These are phyloP conservation scores for Drosophila nigricruria DNA, from an alignment of 2,888 invertebrate species.

Conservation along the genomic window DNA sequence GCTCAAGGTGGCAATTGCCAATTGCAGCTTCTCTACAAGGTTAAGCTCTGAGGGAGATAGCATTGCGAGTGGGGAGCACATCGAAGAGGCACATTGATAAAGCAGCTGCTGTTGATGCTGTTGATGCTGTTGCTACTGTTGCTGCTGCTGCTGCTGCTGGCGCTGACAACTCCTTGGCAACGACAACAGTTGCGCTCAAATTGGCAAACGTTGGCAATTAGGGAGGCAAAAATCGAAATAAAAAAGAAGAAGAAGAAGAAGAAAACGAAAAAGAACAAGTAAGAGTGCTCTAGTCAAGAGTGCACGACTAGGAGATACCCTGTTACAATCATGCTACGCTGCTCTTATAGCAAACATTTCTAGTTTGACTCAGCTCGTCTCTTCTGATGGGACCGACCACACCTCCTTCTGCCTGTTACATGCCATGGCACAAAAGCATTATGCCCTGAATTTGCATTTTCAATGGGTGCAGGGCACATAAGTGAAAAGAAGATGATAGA, in stretches of 20 bases:
- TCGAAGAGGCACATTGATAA: slow-evolving; percentile 14
- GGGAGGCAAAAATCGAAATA: neutral
- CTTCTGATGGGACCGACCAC: neutral
- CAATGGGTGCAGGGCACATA: neutral
- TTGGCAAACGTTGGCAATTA: slow-evolving; percentile 42
- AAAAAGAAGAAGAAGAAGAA: neutral
- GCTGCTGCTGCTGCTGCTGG: neutral
- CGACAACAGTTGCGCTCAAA: slow-evolving; percentile 37
- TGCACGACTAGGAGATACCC: neutral
- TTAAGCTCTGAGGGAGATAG: neutral
- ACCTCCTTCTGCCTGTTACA: neutral
- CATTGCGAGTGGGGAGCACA: neutral
- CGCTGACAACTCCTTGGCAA: slow-evolving; percentile 39
- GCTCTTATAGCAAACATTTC: neutral
- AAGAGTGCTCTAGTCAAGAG: neutral
- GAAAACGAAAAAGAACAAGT: neutral
- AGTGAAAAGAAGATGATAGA: neutral
- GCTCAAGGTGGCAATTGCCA: slow-evolving; percentile 35
- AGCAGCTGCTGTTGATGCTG: neutral
- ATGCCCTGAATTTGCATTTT: too few relatives aligned
- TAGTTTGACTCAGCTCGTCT: neutral
- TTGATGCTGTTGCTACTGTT: neutral
- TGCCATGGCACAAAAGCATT: neutral
- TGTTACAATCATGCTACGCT: neutral
- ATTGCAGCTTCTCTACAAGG: slow-evolving; percentile 18